Percentiles rank a stretch among this genome's conserved stretches.
These are phyloP conservation scores for Dasysyrphus tricinctus DNA, from an alignment of 2,888 invertebrate genomes.

Conservation along the genomic window DNA sequence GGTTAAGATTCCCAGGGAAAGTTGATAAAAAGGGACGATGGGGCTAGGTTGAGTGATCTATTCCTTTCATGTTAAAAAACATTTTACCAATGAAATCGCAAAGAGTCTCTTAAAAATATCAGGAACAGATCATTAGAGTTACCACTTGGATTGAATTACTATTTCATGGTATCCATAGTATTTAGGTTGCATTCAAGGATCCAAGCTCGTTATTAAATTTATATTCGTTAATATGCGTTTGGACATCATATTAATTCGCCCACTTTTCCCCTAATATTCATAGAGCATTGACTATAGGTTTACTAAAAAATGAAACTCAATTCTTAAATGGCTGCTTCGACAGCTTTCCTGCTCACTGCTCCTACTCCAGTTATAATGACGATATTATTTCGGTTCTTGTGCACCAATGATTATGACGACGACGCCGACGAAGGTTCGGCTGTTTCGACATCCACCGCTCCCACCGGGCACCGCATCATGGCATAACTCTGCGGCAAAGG, in stretches of 20 bases:
- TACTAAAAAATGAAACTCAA: conserved; percentile 55
- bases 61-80: too few relatives aligned
- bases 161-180: too few relatives aligned
- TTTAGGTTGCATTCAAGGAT: too few relatives aligned
- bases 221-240: too few relatives aligned
- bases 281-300: conserved; percentile 23
- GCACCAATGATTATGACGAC: conserved; percentile 31
- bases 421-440: background rate
- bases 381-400: conserved; percentile 54
- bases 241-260: too few relatives aligned
- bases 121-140: too few relatives aligned
- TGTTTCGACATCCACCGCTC: background rate
- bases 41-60: background rate
- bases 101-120: too few relatives aligned
- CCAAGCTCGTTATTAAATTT: too few relatives aligned
- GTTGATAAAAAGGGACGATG: conserved; percentile 5
- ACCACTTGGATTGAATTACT: too few relatives aligned
- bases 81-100: too few relatives aligned
- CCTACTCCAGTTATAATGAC: conserved; percentile 34
- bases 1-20: conserved; percentile 60
- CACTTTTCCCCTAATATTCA: background rate
- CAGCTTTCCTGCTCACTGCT: conserved; percentile 29
- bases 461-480: too few relatives aligned
- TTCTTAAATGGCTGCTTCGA: conserved; percentile 48
- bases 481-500: conserved; percentile 33